These are phyloP conservation scores for Nysson spinosus DNA, from an alignment of 2,888 invertebrate genomes.

Conservation along the genomic window DNA sequence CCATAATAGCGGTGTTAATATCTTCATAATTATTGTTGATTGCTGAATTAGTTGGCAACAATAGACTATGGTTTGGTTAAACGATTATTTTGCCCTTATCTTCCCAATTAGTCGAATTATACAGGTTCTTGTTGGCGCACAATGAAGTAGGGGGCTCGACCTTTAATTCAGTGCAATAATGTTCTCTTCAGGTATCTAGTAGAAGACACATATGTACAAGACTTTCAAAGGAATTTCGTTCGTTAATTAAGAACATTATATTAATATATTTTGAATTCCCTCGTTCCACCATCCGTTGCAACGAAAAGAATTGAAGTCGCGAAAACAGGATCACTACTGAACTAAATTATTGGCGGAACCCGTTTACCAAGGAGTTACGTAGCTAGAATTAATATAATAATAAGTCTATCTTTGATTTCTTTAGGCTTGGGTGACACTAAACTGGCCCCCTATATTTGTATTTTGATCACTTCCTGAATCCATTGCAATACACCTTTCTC, in stretches of 20 bases:
- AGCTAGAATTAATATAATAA: slow-evolving; percentile 67
- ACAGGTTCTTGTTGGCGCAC: slow-evolving; percentile 75
- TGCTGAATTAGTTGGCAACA: too few relatives aligned
- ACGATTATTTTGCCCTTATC: slow-evolving; percentile 36
- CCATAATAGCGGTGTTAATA: too few relatives aligned
- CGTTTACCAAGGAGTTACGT: slow-evolving; percentile 67
- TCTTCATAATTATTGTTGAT: too few relatives aligned
- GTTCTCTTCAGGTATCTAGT: slow-evolving; percentile 56
- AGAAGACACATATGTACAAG: slow-evolving; percentile 58
- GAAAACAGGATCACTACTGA: slow-evolving; percentile 54
- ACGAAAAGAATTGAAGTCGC: slow-evolving; percentile 25
- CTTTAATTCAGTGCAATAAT: slow-evolving; percentile 70
- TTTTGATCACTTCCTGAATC: slow-evolving; percentile 62
- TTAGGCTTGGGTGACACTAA: slow-evolving; percentile 74
- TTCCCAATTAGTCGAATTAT: slow-evolving; percentile 39
- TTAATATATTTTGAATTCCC: too few relatives aligned
- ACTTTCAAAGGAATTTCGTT: slow-evolving; percentile 38
- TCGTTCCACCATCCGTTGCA: slow-evolving; percentile 20
- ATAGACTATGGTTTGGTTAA: not conserved
- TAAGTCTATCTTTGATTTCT: slow-evolving; percentile 76
- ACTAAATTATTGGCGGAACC: slow-evolving; percentile 74
- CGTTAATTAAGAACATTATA: too few relatives aligned
- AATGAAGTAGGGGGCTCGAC: slow-evolving; percentile 71
- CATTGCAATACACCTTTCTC: slow-evolving; percentile 36
- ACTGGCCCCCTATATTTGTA: slow-evolving; percentile 71